phyloP scores from a whole-genome alignment of 2,113 vertebrate species.

The Phaetusa simplex region DNA sequence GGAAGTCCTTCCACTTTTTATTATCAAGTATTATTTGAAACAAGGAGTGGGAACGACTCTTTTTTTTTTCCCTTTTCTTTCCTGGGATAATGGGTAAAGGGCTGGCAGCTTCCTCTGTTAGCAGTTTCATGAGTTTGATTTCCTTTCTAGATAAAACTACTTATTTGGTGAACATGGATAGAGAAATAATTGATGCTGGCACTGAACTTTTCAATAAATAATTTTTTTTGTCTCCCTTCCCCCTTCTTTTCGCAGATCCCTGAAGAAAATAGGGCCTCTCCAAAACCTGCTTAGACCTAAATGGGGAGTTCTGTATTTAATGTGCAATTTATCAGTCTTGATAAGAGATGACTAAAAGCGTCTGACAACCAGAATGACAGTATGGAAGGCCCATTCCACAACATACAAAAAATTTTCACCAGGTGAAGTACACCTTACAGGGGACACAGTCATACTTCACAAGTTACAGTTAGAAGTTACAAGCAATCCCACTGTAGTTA shows the following conservation, averaged over 20 bases:
- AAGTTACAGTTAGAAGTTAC: background rate
- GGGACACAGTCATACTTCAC: background rate
- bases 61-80: background rate
- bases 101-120: background rate
- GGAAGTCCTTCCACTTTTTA: background rate
- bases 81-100: background rate
- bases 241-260: background rate
- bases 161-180: background rate
- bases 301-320: background rate
- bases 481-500: background rate
- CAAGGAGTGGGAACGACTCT: background rate
- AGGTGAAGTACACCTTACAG: background rate
- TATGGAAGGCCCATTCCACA: background rate
- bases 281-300: background rate
- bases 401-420: background rate
- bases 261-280: background rate
- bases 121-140: background rate
- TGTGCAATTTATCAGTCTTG: background rate
- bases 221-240: background rate
- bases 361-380: background rate
- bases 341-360: background rate
- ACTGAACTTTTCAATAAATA: background rate
- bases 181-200: background rate
- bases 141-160: background rate
- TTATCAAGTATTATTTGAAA: background rate